A percentile compares a stretch with the other conserved stretches of the same genome.
Conservation (phyloP, 2,113 vertebrate species). For the Heteronetta atricapilla region DNA sequence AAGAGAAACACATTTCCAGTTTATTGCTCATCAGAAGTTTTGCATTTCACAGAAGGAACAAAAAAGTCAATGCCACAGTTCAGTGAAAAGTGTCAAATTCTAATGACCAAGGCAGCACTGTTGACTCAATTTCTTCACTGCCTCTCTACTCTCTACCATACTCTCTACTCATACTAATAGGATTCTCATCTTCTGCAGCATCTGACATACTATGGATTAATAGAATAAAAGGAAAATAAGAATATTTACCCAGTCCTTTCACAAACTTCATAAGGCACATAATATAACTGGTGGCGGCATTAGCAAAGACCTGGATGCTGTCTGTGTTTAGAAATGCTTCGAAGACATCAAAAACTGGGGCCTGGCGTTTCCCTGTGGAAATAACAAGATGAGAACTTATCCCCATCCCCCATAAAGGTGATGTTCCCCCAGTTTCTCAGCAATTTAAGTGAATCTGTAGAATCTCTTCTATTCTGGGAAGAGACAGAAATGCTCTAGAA, state of each 20-base stretch:
- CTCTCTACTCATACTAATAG: background rate
- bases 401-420: background rate
- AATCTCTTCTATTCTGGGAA: background rate
- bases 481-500: background rate
- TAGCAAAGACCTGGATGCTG: slow-evolving; percentile 98
- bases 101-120: background rate
- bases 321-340: slow-evolving; percentile 97
- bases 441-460: background rate
- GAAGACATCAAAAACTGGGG: slow-evolving; percentile 97
- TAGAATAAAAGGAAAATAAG: background rate
- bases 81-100: background rate
- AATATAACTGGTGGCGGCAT: slow-evolving; percentile 97
- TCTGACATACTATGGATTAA: background rate
- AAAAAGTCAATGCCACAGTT: background rate
- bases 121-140: background rate
- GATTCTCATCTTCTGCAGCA: background rate
- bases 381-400: background rate
- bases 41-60: background rate
- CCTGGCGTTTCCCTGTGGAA: slow-evolving; percentile 88
- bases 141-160: background rate
- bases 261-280: slow-evolving; percentile 99
- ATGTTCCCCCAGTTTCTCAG: background rate
- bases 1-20: background rate
- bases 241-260: slow-evolving; percentile 90
- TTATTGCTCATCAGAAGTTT: background rate